Percentiles rank a stretch among this genome's conserved stretches.
Conservation (phyloP, 1,140 invertebrate genomes). For the Mercenaria mercenaria region DNA sequence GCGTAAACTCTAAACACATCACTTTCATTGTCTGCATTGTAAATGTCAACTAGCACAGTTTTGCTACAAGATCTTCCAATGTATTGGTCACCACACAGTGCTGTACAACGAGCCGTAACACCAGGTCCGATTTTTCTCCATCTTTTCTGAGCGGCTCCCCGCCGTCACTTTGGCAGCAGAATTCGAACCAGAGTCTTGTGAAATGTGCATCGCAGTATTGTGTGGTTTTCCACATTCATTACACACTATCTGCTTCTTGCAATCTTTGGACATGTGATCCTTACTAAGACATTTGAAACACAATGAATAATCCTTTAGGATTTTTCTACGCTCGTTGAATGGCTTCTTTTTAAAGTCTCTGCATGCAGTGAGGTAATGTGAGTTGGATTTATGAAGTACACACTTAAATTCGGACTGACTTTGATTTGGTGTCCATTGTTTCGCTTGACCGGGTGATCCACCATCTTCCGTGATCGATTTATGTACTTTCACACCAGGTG, state of each 20-base stretch:
- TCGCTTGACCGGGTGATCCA: neutral
- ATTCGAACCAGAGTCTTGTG: too few relatives aligned
- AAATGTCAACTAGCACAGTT: constrained; percentile 42
- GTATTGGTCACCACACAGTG: constrained; percentile 15
- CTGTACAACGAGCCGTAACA: constrained; percentile 26
- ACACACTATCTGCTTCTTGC: neutral
- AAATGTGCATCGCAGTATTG: neutral
- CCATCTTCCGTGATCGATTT: neutral
- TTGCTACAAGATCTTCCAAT: constrained; percentile 64
- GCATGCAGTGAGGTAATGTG: neutral
- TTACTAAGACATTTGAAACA: neutral
- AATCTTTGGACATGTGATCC: neutral
- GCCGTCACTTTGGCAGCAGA: neutral
- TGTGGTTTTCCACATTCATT: neutral
- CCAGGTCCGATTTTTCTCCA: neutral
- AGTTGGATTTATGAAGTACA: neutral
- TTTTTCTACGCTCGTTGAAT: neutral
- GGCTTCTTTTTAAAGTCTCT: neutral
- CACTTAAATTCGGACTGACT: neutral
- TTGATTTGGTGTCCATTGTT: neutral
- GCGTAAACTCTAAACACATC: constrained; percentile 50
- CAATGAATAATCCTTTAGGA: neutral
- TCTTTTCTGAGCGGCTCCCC: neutral
- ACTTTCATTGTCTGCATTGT: neutral
- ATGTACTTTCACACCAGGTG: neutral